phyloP scores from a whole-genome alignment of 2,113 vertebrate genomes.

The Pollachius pollachius region DNA sequence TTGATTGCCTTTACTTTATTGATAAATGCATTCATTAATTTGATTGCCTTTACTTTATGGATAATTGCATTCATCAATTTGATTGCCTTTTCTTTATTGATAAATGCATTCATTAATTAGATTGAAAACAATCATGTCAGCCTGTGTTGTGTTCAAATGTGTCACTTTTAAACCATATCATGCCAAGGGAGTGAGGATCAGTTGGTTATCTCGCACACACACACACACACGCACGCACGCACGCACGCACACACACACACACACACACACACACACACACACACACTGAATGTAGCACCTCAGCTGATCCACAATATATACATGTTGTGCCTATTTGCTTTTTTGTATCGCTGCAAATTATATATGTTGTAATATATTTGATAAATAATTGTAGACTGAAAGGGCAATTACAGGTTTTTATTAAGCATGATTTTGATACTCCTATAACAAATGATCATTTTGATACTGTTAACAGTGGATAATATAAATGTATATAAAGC shows the following conservation, averaged over 20 bases:
- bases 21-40: slow-evolving; percentile 27
- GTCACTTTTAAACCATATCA: background rate
- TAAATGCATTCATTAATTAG: slow-evolving; percentile 29
- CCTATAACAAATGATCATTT: slow-evolving; percentile 65
- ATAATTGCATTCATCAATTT: slow-evolving; percentile 29
- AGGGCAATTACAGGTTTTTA: slow-evolving; percentile 86
- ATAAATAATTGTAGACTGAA: slow-evolving; percentile 85
- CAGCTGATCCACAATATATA: slow-evolving; percentile 41
- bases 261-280: slow-evolving; percentile 9
- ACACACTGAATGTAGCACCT: slow-evolving; percentile 56
- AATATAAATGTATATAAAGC: slow-evolving; percentile 84
- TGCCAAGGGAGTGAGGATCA: no score
- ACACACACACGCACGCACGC: background rate
- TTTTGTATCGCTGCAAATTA: slow-evolving; percentile 58
- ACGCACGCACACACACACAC: slow-evolving; percentile 8
- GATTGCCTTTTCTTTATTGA: slow-evolving; percentile 23
- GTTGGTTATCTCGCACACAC: background rate
- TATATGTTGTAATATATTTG: slow-evolving; percentile 74
- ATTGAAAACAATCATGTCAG: slow-evolving; percentile 21
- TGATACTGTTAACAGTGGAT: slow-evolving; percentile 62
- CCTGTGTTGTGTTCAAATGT: slow-evolving; percentile 8
- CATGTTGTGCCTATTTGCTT: slow-evolving; percentile 21
- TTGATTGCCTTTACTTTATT: slow-evolving; percentile 26
- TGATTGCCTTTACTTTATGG: slow-evolving; percentile 24
- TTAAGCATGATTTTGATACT: slow-evolving; percentile 79